Evolutionary conservation across 2,888 invertebrate genomes (phyloP), one percentile per base, ranked within the genome.

Genomic region (Athripsodes cinereus): DNA sequence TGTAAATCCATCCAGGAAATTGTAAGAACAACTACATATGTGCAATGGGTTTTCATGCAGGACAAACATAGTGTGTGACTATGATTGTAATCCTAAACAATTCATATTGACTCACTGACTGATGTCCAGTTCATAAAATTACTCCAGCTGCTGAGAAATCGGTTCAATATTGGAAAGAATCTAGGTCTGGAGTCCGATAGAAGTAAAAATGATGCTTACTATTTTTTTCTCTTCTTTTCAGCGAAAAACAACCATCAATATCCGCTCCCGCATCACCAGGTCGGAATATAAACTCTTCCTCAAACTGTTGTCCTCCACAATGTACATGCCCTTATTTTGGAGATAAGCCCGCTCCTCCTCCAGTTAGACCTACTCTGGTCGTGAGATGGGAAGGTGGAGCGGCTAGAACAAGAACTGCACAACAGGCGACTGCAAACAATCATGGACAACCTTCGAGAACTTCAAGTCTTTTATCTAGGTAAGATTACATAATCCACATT

Each of bases 251-350:
- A 2, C 40, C 53, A 10, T 55, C 56, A 1, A 11, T 56, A 3
- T 59, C 56, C 11, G 59, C 59, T 2, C 55, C 56, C 1, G 54
- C 53, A 2, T 56, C 56, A 10, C 59, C 56, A 6, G 59, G 59
- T 2, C 44, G 50, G 11, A 52, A n/a, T 6, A 35, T 26, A 18
- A 54, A 55, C 31, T 8, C 66, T 2, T 20, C 22, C 8, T 44
- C 69, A 64, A 64, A 67, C 67, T 62, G 67, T 52, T 62, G 67
- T 53, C 54, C 89, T 2, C 87, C 88, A 1, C 88, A 89, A 0
- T 90, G 90, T 69, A 88, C 89, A 0, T 90, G 90, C 67, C 89
- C 90, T 0, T 90, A 90, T 66, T 90, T 91, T 67, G 89, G 90
- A 0, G 83, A 86, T 62, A 83, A 83, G 1, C 81, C 84, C 19